A percentile compares a stretch with the other conserved stretches of the same genome.
Conservation (phyloP, 2,888 invertebrate species). For the Pheosia tremula region DNA sequence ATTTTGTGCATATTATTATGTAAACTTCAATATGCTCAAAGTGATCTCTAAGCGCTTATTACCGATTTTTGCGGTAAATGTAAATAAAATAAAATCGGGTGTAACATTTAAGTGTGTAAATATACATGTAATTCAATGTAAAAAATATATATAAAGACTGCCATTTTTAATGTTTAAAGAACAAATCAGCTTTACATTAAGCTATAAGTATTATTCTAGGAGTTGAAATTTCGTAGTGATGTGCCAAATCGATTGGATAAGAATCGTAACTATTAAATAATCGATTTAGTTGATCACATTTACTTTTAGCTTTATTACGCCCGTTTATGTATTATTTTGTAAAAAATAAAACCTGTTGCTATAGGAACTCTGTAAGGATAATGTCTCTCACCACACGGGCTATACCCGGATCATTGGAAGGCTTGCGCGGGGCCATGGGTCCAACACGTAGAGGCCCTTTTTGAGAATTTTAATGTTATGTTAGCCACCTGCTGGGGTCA, state of each 20-base stretch:
- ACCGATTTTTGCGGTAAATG: conserved; percentile 83
- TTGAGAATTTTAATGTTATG: no score
- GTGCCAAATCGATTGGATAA: conserved; percentile 25
- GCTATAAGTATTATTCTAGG: conserved; percentile 72
- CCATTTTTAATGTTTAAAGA: conserved; percentile 77
- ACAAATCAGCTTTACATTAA: conserved; percentile 80
- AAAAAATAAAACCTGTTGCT: conserved; percentile 19
- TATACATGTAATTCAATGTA: conserved; percentile 70
- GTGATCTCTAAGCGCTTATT: conserved; percentile 81
- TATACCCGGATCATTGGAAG: no score
- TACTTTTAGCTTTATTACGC: conserved; percentile 44
- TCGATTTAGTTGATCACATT: conserved; percentile 34
- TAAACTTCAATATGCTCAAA: conserved; percentile 76
- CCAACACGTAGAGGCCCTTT: no score
- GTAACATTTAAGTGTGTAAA: conserved; percentile 76
- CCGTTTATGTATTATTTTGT: conserved; percentile 34
- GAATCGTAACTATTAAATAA: conserved; percentile 12
- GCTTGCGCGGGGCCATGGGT: no score
- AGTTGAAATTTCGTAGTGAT: conserved; percentile 30
- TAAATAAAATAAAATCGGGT: conserved; percentile 78
- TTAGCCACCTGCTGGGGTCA: no score
- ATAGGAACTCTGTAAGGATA: conserved; percentile 17
- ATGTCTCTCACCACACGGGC: no score
- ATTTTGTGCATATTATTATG: conserved; percentile 78
- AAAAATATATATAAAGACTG: conserved; percentile 78